Evolutionary conservation across 2,113 vertebrate species (phyloP).

Genomic region (Mesembrinibis cayennensis): DNA sequence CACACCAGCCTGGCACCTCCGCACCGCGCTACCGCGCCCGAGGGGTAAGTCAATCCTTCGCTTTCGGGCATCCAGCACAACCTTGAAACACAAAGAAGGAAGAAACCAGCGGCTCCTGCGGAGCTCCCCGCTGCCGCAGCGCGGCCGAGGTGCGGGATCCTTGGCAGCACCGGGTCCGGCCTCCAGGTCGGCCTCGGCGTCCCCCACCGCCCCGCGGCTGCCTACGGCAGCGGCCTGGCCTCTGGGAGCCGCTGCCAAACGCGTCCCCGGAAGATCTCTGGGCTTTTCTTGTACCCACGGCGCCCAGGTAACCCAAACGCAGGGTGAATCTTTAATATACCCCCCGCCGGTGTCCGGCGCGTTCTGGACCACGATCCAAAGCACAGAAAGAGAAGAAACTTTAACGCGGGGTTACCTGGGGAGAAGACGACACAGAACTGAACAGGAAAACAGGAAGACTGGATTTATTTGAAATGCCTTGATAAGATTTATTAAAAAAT

Average conservation of each 20-base stretch:
- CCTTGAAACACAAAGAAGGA: not conserved
- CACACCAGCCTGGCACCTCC: not conserved
- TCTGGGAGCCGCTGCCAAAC: not conserved
- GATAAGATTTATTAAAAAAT: conserved; percentile 40
- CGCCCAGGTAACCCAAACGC: fast-evolving
- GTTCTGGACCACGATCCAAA: not conserved
- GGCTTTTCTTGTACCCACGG: not conserved
- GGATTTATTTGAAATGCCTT: not conserved
- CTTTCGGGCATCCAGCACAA: not conserved
- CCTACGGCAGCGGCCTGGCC: not conserved
- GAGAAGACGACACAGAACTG: not conserved
- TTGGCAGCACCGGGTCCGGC: not conserved
- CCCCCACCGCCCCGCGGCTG: not conserved
- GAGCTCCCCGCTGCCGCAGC: not conserved
- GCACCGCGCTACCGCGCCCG: fast-evolving
- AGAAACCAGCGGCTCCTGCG: not conserved
- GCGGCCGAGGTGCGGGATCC: fast-evolving
- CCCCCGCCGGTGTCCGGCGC: fast-evolving
- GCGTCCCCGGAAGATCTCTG: not conserved
- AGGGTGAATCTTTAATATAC: fast-evolving
- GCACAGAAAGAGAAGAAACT: not conserved
- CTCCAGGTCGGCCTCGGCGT: fast-evolving
- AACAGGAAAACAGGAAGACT: not conserved
- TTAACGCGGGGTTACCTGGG: not conserved
- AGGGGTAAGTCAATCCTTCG: fast-evolving